These are phyloP conservation scores for Adoxophyes honmai DNA, from an alignment of 1,140 invertebrate genomes.

Conservation along the genomic window DNA sequence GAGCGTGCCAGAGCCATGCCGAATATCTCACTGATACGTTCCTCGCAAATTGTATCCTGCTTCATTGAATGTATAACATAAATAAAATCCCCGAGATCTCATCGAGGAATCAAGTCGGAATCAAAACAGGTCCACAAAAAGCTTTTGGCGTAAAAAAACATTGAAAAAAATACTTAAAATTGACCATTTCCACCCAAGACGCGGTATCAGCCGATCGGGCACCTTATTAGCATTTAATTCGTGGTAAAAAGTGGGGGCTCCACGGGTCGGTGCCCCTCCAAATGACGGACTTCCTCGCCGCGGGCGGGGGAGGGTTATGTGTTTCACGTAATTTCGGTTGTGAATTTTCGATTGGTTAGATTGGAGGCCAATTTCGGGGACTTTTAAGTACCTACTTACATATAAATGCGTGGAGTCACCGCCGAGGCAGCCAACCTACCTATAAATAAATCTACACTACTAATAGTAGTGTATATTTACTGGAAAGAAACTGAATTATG, in stretches of 20 bases:
- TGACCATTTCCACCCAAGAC: conserved; percentile 25
- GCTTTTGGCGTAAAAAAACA: conserved; percentile 9
- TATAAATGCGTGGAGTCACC: neutral
- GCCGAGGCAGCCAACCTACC: no score
- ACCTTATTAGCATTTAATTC: conserved; percentile 72
- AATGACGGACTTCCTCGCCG: conserved; percentile 65
- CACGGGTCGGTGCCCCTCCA: conserved; percentile 63
- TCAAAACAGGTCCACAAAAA: conserved; percentile 13
- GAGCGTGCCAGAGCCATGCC: neutral
- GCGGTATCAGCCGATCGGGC: conserved; percentile 41
- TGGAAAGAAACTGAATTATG: no score
- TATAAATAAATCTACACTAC: no score
- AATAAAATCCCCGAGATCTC: conserved; percentile 3
- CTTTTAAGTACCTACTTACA: conserved; percentile 14
- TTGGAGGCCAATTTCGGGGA: conserved; percentile 14
- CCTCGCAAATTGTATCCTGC: neutral
- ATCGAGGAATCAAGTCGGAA: conserved; percentile 5
- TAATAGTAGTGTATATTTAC: no score
- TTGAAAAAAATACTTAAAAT: conserved; percentile 24
- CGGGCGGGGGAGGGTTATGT: conserved; percentile 41
- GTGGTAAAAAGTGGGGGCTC: conserved; percentile 56
- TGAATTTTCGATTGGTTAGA: conserved; percentile 15
- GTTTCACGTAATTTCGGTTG: conserved; percentile 25
- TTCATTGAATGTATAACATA: conserved; percentile 10
- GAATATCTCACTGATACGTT: conserved; percentile 11